Base-by-base conservation (phyloP, 1,140 invertebrate species). In the Aphelenchoides fujianensis region DNA sequence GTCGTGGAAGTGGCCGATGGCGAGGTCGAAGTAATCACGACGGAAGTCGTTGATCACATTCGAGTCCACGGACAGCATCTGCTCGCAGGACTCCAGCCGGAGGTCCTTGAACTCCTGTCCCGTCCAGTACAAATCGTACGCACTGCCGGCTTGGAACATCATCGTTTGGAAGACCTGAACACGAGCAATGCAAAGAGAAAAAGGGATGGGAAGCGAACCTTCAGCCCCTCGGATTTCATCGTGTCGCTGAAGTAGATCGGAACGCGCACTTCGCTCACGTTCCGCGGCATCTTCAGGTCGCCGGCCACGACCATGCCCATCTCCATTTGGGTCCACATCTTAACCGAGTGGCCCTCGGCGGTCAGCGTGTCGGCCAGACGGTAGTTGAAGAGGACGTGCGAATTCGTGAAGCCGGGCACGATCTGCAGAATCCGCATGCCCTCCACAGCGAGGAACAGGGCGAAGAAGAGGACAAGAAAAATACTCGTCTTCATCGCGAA, bases 131-230 rank as follows among this genome's bases (percentile, higher is more conserved):
- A 83, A 63, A 55, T 83, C 82, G 66, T 81, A 84, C 12, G 81
- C 74, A 66, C 68, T 79, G 31, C 81, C 81, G 28, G 67, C 70
- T n/a, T 81, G 73, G 61, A 83, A 83, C 72, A 83, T 83, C 81
- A 83, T 84, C 55, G 77, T 71, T 82, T 83, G 81, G 52, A 83
- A 83, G 12, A 83, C 82, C 79, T 82, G 37, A 79, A 75, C n/a
- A n/a, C n/a, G 69, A 73, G 30, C 54, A 36, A 28, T n/a, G 55
- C 9, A 63, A n/a, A n/a, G n/a, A n/a, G n/a, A n/a, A 3, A 66
- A 16, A n/a, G 28, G 52, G 16, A n/a, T n/a, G 0, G 53, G 64
- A 75, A 23, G 27, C 61, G 36, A 30, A 82, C 82, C 77, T 84
- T 83, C 28, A 83, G 63, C 16, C 81, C 82, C 52, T 84, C 79